These are phyloP conservation scores for Danaus plexippus DNA, from an alignment of 1,140 invertebrate species.

Conservation along the genomic window DNA sequence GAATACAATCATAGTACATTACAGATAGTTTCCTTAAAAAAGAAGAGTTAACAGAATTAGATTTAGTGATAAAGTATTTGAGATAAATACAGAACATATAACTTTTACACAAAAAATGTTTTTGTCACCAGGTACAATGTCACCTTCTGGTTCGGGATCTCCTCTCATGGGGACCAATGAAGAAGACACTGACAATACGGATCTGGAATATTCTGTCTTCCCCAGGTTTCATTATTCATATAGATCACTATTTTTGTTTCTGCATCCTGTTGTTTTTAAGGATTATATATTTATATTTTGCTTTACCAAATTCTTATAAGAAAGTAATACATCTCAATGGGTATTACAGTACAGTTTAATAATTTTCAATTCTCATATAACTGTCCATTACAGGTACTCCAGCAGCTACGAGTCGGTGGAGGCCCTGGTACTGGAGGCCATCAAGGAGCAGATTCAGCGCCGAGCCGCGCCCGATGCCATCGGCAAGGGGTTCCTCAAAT, in stretches of 20 bases:
- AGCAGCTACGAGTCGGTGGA: constrained; percentile 79
- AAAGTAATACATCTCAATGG: too few species aligned
- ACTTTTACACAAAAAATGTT: too few species aligned
- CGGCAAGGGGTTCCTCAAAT: constrained; percentile 88
- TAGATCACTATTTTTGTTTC: too few species aligned
- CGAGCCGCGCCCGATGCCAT: constrained; percentile 89
- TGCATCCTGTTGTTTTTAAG: too few species aligned
- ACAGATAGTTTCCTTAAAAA: too few species aligned
- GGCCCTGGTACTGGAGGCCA: constrained; percentile 85
- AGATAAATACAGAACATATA: too few species aligned
- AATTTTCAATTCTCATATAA: not conserved
- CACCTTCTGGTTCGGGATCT: constrained; percentile 65
- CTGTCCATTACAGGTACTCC: constrained; percentile 43
- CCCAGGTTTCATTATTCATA: constrained; percentile 42
- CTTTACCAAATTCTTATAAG: too few species aligned
- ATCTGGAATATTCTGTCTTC: constrained; percentile 62
- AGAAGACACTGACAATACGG: constrained; percentile 59
- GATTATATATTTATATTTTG: too few species aligned
- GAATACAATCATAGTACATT: too few species aligned
- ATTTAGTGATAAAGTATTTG: too few species aligned
- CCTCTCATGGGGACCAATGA: constrained; percentile 62
- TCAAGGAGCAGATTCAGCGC: constrained; percentile 89
- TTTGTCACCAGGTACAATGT: constrained; percentile 38
- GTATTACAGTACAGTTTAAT: too few species aligned
- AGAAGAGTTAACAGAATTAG: too few species aligned